Evolutionary conservation across 2,113 vertebrate genomes (phyloP).

Genomic region (Ammodytes marinus): DNA sequence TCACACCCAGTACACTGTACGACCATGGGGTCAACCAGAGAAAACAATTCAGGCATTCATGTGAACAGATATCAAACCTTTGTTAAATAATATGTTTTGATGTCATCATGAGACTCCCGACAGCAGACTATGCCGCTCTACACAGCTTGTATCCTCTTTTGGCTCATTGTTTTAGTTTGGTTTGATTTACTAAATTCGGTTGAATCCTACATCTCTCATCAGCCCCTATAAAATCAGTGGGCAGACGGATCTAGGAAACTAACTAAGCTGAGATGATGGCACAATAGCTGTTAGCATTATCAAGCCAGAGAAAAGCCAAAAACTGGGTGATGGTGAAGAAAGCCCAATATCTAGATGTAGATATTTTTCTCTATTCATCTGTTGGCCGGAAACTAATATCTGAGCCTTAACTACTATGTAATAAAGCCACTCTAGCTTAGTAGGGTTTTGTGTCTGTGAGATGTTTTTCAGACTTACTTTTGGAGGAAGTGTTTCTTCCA

Average conservation of each 20-base stretch:
- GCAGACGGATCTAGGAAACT: neutral
- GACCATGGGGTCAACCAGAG: neutral
- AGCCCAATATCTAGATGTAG: neutral
- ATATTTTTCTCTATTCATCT: neutral
- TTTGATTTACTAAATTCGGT: slow-evolving; percentile 22
- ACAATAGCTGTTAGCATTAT: neutral
- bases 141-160: slow-evolving; percentile 2
- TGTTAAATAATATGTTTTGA: slow-evolving; percentile 23
- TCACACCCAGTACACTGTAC: slow-evolving; percentile 17
- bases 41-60: slow-evolving; percentile 9
- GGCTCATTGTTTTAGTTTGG: neutral
- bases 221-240: neutral
- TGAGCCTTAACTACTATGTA: neutral
- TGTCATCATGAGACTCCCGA: slow-evolving; percentile 8
- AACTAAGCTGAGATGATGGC: neutral
- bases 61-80: slow-evolving; percentile 31
- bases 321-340: neutral
- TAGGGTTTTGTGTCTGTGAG: neutral
- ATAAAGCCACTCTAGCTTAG: neutral
- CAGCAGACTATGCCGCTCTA: neutral
- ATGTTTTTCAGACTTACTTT: too few relatives aligned
- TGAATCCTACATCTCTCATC: neutral
- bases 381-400: neutral
- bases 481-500: too few relatives aligned
- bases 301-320: neutral